Conservation (phyloP, 2,888 invertebrate genomes). For the Campoletis raptor region DNA sequence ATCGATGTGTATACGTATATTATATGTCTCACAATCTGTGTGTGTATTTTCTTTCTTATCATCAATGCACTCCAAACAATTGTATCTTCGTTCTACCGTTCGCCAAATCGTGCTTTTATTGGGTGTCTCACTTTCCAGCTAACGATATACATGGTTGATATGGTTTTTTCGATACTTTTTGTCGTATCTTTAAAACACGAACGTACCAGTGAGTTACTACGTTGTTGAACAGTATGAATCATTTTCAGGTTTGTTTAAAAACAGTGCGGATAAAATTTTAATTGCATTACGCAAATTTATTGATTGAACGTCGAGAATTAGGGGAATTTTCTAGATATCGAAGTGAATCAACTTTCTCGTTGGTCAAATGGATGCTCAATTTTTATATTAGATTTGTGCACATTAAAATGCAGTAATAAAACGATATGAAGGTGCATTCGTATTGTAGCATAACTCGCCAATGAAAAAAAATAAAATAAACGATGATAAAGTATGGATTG, state of each 20-base stretch:
- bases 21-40: conserved; percentile 1
- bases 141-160: conserved; percentile 9
- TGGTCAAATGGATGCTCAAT: neutral
- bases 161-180: conserved; percentile 16
- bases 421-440: too few species aligned
- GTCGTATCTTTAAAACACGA: neutral
- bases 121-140: conserved; percentile 15
- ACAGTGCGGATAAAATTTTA: neutral
- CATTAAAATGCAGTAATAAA: too few species aligned
- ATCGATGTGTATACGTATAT: conserved; percentile 34
- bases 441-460: too few species aligned
- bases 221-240: neutral
- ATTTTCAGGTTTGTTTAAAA: neutral
- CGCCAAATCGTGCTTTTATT: conserved; percentile 28
- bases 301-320: neutral
- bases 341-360: neutral
- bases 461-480: too few species aligned
- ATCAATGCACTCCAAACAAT: conserved; percentile 58
- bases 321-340: too few species aligned
- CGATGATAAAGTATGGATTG: too few species aligned
- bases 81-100: conserved; percentile 46
- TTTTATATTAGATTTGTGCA: too few species aligned
- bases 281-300: neutral
- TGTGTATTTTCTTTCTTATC: conserved; percentile 60
- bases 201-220: neutral